These are phyloP conservation scores for Champsocephalus gunnari DNA, from an alignment of 2,797 vertebrate genomes.

Conservation along the genomic window DNA sequence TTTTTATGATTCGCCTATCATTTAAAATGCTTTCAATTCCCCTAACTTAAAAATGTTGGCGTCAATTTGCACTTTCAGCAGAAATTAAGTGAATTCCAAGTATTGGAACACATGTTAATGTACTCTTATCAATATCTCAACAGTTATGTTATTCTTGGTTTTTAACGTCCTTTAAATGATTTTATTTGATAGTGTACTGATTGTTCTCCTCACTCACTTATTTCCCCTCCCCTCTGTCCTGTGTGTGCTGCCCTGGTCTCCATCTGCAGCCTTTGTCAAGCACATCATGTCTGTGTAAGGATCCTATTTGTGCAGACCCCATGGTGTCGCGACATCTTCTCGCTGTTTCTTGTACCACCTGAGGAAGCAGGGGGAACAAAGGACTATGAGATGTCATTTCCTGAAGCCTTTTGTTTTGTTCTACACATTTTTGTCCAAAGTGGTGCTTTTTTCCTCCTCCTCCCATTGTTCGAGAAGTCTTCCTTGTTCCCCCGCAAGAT, in stretches of 20 bases:
- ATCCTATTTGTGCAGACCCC: slow-evolving; percentile 83
- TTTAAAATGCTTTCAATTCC: not conserved
- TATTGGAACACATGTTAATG: not conserved
- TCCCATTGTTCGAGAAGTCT: slow-evolving; percentile 58
- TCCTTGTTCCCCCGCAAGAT: slow-evolving; percentile 46
- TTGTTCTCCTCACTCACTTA: slow-evolving; percentile 19
- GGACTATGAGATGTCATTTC: slow-evolving; percentile 87
- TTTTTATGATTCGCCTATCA: not conserved
- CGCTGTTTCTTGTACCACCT: slow-evolving; percentile 80
- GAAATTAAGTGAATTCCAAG: not conserved
- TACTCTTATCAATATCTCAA: not conserved
- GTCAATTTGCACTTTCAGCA: not conserved
- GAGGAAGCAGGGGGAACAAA: slow-evolving; percentile 82
- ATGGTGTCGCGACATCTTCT: slow-evolving; percentile 87
- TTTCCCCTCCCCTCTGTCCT: slow-evolving; percentile 29
- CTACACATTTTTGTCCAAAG: slow-evolving; percentile 67
- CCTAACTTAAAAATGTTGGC: not conserved
- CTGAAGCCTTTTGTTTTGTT: slow-evolving; percentile 79
- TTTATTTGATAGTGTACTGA: not conserved
- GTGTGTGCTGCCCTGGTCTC: slow-evolving; percentile 44
- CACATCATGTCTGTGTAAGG: slow-evolving; percentile 98
- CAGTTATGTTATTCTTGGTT: not conserved
- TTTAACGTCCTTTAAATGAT: not conserved
- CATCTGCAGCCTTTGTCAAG: slow-evolving; percentile 94
- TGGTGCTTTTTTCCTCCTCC: slow-evolving; percentile 69